Evolutionary conservation across 2,888 invertebrate genomes (phyloP).

Genomic region (Lepidochitona cinerea): DNA sequence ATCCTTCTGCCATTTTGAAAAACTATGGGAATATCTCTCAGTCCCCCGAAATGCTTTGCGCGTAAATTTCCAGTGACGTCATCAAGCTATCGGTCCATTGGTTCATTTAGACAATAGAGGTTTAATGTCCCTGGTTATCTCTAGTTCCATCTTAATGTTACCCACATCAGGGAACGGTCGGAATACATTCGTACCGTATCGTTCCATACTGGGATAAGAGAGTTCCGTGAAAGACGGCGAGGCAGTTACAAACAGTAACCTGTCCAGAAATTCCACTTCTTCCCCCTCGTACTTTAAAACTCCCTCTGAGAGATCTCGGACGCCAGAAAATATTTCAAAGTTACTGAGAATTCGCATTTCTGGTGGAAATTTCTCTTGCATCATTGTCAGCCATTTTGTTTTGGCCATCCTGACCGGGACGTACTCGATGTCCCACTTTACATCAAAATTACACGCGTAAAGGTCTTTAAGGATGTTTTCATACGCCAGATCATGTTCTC

Average conservation of each 20-base stretch:
- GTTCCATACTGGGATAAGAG: constrained; percentile 44
- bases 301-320: constrained; percentile 66
- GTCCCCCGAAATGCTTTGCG: no score
- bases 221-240: constrained; percentile 34
- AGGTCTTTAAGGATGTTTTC: constrained; percentile 60
- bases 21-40: no score
- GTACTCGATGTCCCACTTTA: constrained; percentile 65
- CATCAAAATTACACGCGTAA: constrained; percentile 55
- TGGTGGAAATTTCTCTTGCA: constrained; percentile 60
- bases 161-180: constrained; percentile 31
- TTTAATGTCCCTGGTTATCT: constrained; percentile 38
- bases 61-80: no score
- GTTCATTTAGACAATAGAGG: constrained; percentile 11
- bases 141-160: constrained; percentile 46
- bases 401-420: constrained; percentile 61
- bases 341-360: constrained; percentile 62
- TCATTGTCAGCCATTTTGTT: constrained; percentile 63
- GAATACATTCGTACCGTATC: constrained; percentile 38
- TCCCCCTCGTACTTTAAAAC: constrained; percentile 65
- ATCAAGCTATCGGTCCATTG: no score
- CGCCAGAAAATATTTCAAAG: constrained; percentile 55
- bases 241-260: constrained; percentile 63
- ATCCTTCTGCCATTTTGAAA: no score
- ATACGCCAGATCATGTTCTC: constrained; percentile 59
- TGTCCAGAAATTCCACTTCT: constrained; percentile 60